Evolutionary conservation across 2,113 vertebrate species (phyloP).

Genomic region (Caretta caretta): DNA sequence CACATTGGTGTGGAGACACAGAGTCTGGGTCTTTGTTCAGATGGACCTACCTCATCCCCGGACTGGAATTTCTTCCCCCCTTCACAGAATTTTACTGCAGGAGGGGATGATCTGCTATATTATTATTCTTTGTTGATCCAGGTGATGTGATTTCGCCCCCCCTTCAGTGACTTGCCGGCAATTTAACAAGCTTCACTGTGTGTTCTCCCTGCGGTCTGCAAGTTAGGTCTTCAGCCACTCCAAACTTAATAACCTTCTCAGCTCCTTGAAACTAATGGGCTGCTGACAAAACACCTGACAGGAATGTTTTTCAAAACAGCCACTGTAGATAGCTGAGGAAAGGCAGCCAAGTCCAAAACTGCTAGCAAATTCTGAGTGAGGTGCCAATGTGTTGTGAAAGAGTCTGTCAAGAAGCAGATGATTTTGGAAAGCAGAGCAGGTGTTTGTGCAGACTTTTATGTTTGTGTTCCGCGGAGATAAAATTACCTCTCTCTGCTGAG

Average conservation of each 20-base stretch:
- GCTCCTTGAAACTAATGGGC: not conserved
- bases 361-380: not conserved
- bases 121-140: not conserved
- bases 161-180: not conserved
- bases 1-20: not conserved
- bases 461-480: not conserved
- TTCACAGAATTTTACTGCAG: not conserved
- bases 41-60: not conserved
- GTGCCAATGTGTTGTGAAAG: not conserved
- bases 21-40: not conserved
- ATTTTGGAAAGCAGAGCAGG: not conserved
- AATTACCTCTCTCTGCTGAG: not conserved
- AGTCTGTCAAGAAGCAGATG: not conserved
- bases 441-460: not conserved
- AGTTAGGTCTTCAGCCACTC: not conserved
- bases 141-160: not conserved
- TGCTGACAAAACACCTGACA: not conserved
- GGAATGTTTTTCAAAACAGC: not conserved
- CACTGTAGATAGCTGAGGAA: not conserved
- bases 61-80: not conserved
- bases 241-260: not conserved
- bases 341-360: not conserved
- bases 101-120: not conserved
- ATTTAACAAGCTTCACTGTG: not conserved
- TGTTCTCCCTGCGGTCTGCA: not conserved